Percentiles rank a stretch among this genome's conserved stretches.
Evolutionary conservation across 2,113 vertebrate species (phyloP).

Genomic region (Acanthochromis polyacanthus): DNA sequence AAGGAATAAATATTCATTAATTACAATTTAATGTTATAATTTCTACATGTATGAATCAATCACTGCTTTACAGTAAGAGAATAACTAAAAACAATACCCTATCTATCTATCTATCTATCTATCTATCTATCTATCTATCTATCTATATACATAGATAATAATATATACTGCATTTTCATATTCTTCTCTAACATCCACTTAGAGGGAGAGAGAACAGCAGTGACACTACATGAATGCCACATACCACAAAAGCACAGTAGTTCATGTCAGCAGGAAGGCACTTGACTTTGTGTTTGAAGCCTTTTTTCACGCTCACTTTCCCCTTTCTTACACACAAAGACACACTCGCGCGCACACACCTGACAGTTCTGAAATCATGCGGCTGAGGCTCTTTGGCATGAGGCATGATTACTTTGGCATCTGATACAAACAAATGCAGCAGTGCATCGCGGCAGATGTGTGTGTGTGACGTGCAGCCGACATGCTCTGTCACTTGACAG

Average conservation of each 20-base stretch:
- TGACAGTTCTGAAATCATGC: conserved; percentile 43
- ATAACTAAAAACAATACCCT: no score
- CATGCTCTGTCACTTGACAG: conserved; percentile 16
- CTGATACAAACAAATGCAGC: conserved; percentile 18
- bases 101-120: no score
- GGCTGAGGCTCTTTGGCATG: conserved; percentile 39
- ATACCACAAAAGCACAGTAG: conserved; percentile 26
- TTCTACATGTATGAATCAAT: no score
- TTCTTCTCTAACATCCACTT: no score
- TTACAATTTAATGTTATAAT: no score
- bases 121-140: no score
- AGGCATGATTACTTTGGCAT: conserved; percentile 47
- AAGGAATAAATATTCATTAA: no score
- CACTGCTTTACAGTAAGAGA: no score
- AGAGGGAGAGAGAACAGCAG: no score
- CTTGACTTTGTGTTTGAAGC: conserved; percentile 3
- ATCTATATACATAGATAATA: no score
- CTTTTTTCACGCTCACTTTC: background rate
- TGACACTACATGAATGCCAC: conserved; percentile 14
- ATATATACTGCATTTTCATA: no score
- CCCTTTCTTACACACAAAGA: background rate
- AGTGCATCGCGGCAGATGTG: background rate
- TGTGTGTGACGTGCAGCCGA: background rate
- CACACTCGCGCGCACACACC: conserved; percentile 5
- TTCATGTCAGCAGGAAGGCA: conserved; percentile 19